Base-by-base conservation (phyloP, 2,888 invertebrate species). In the Pinctada fucata region DNA sequence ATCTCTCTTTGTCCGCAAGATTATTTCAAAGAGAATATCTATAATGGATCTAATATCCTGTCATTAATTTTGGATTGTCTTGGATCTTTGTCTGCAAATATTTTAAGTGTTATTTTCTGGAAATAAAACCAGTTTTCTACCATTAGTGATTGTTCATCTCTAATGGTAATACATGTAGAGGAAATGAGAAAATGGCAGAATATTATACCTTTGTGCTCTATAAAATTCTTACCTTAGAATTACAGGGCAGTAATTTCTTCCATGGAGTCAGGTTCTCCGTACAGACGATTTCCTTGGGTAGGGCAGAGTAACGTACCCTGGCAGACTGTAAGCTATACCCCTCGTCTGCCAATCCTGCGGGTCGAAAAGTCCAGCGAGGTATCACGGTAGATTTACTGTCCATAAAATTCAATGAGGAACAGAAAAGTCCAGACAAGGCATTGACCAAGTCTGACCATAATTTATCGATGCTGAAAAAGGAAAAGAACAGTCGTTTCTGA, bases 261-360 rank as follows among this genome's bases (percentile, higher is more conserved):
- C 99, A 99, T 0, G 99, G 99, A 13, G 99, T 99, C 87, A 99
- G 93, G 93, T 99, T 99, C 93, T 99, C 99, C 0, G 99, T 99
- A 91, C 99, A 99, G 3, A 99, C 97, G 87, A 97, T 97, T 94
- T 99, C 99, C 84, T 97, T 94, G 0, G 99, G 98, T 81, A 99
- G 92, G n/a, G 97, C 95, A 0, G 98, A 96, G 93, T 98, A 99
- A 63, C 93, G 83, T 45, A 92, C 83, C 69, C 86, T 86, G 10
- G 85, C 70, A 5, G 88, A 87, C 50, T 87, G 81, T 52, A 85
- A 83, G 16, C 89, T 94, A 94, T 85, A 94, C 93, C 88, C 94
- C 92, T 90, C 95, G 92, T 92, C 87, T 6, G 94, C 93, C 66
- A 95, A 94, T 65, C 97, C 96, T 79, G 93, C 94, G 0, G 97